Evolutionary conservation across 2,888 invertebrate genomes (phyloP).

Genomic region (Melieria crassipennis): DNA sequence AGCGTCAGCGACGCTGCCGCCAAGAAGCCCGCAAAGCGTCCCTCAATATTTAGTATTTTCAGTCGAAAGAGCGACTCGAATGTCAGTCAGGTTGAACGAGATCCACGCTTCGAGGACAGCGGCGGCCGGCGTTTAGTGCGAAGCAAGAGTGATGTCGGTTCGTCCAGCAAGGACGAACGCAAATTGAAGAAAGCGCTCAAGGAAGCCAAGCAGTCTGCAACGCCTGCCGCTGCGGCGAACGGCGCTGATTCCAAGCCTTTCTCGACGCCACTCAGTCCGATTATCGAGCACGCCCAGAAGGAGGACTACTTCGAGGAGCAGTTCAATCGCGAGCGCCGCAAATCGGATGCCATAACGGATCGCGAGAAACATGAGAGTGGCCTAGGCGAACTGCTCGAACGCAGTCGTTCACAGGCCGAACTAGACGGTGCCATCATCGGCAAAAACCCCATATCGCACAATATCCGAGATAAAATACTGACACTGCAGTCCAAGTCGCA

Average conservation of each 20-base stretch:
- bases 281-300: constrained; percentile 79
- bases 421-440: constrained; percentile 66
- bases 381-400: constrained; percentile 54
- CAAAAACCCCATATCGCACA: constrained; percentile 65
- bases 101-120: constrained; percentile 67
- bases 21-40: constrained; percentile 67
- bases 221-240: constrained; percentile 6
- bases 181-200: constrained; percentile 47
- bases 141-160: constrained; percentile 74
- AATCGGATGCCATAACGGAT: constrained; percentile 61
- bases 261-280: constrained; percentile 80
- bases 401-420: constrained; percentile 55
- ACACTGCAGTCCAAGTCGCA: constrained; percentile 64
- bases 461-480: constrained; percentile 56
- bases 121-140: constrained; percentile 68
- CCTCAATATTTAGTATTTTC: constrained; percentile 75
- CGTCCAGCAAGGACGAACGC: constrained; percentile 47
- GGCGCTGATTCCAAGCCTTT: constrained; percentile 63
- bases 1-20: constrained; percentile 70
- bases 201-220: constrained; percentile 37
- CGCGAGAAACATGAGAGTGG: constrained; percentile 61
- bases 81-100: constrained; percentile 62
- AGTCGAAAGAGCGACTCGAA: constrained; percentile 70
- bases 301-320: constrained; percentile 71
- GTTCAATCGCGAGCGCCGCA: constrained; percentile 56